Conservation (phyloP, 2,113 vertebrate genomes). For the Nyctereutes procyonoides region DNA sequence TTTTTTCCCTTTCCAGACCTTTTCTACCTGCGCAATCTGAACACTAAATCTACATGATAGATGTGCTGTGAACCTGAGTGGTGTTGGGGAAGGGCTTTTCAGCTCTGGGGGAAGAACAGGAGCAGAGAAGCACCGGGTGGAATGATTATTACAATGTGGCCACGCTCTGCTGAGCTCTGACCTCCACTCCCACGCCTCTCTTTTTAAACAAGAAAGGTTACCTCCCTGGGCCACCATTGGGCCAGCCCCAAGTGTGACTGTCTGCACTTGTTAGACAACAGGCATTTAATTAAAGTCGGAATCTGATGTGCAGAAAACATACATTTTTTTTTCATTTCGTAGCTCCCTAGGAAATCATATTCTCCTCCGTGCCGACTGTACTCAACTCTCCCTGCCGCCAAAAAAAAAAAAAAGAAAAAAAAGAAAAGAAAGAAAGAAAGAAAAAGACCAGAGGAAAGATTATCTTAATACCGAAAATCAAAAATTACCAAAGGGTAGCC, state of each 20-base stretch:
- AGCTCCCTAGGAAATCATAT: slow-evolving; percentile 51
- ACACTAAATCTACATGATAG: neutral
- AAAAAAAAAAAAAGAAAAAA: neutral
- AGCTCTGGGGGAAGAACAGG: neutral
- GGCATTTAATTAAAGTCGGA: slow-evolving; percentile 76
- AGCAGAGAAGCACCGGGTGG: neutral
- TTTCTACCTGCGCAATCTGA: neutral
- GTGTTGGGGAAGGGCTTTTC: neutral
- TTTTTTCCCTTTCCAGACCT: neutral
- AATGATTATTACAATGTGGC: slow-evolving; percentile 19
- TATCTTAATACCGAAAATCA: slow-evolving; percentile 70
- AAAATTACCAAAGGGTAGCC: slow-evolving; percentile 44
- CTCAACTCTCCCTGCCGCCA: neutral
- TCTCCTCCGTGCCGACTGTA: neutral
- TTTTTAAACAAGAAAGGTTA: slow-evolving; percentile 68
- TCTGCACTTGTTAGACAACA: slow-evolving; percentile 71
- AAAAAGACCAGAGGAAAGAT: neutral
- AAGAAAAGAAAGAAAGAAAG: neutral
- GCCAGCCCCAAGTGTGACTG: slow-evolving; percentile 68
- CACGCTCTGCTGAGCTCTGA: slow-evolving; percentile 46
- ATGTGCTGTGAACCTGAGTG: neutral
- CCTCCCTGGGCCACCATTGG: slow-evolving; percentile 58
- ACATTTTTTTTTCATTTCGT: slow-evolving; percentile 61
- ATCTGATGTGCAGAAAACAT: slow-evolving; percentile 66
- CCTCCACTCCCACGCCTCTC: slow-evolving; percentile 57